These are phyloP conservation scores for Brachionus rotundiformis DNA, from an alignment of 1,140 invertebrate species.

Conservation along the genomic window DNA sequence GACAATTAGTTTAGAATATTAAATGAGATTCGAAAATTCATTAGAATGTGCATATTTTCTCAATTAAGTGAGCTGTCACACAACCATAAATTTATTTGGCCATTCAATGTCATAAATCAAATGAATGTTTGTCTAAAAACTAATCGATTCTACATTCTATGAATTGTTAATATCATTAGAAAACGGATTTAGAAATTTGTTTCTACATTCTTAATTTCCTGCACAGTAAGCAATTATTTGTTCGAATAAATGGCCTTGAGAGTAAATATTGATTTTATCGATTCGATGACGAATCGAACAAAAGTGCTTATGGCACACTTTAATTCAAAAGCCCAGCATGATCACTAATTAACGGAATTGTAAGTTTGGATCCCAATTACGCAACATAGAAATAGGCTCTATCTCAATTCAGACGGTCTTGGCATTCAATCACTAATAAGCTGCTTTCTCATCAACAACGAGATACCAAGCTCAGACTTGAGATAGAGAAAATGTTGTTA, in stretches of 20 bases:
- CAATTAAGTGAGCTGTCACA: neutral
- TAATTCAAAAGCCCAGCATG: neutral
- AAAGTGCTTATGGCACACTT: neutral
- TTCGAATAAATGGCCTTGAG: conserved; percentile 23
- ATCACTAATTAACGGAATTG: neutral
- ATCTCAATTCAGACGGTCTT: neutral
- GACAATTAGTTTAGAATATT: too few species aligned
- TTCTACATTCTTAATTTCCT: conserved; percentile 10
- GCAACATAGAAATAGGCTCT: neutral
- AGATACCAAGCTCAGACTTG: neutral
- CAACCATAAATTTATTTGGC: neutral
- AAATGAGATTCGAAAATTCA: neutral
- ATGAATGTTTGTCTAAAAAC: conserved; percentile 9
- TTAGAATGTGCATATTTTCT: conserved; percentile 10
- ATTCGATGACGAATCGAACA: neutral
- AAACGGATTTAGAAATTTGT: conserved; percentile 3
- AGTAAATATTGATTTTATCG: conserved; percentile 32
- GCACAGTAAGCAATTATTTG: conserved; percentile 31
- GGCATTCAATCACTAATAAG: too few species aligned
- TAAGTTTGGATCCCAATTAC: neutral
- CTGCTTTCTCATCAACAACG: neutral
- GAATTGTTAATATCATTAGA: neutral
- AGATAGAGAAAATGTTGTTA: neutral
- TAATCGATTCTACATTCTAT: conserved; percentile 13
- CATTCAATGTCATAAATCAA: neutral